These are phyloP conservation scores for Otolemur garnettii DNA, from an alignment of 2,113 vertebrate species.

Conservation along the genomic window DNA sequence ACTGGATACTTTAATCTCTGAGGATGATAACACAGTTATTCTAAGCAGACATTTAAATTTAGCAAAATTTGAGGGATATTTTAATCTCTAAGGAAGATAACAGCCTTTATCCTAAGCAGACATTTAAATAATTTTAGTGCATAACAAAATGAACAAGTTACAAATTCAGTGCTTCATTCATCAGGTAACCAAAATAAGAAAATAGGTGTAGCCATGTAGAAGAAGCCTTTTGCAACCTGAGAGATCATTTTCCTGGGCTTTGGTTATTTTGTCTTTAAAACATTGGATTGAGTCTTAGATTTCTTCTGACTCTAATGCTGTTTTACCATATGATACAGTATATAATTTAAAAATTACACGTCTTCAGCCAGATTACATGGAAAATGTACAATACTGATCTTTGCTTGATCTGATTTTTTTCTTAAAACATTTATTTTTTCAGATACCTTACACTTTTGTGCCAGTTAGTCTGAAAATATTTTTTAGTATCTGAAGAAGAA, in stretches of 20 bases:
- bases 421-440: slow-evolving; percentile 48
- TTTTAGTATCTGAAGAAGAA: background rate
- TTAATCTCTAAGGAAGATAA: slow-evolving; percentile 45
- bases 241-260: background rate
- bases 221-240: background rate
- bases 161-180: background rate
- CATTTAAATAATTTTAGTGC: slow-evolving; percentile 23
- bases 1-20: slow-evolving; percentile 20
- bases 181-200: slow-evolving; percentile 29
- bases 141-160: background rate
- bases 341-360: slow-evolving; percentile 31
- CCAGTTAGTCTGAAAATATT: background rate
- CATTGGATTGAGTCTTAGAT: background rate
- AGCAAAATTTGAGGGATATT: background rate
- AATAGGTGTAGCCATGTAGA: background rate
- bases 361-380: slow-evolving; percentile 24
- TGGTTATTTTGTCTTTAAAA: slow-evolving; percentile 41
- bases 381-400: background rate
- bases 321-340: slow-evolving; percentile 13
- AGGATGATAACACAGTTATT: slow-evolving; percentile 3
- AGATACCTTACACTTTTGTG: background rate
- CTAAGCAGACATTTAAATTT: background rate
- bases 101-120: background rate
- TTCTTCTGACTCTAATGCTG: background rate
- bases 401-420: background rate